Evolutionary conservation across 92 coral and sea anemone genomes (phyloP), one percentile per base, ranked within the genome.

Genomic region (Epizoanthus stellaris): DNA sequence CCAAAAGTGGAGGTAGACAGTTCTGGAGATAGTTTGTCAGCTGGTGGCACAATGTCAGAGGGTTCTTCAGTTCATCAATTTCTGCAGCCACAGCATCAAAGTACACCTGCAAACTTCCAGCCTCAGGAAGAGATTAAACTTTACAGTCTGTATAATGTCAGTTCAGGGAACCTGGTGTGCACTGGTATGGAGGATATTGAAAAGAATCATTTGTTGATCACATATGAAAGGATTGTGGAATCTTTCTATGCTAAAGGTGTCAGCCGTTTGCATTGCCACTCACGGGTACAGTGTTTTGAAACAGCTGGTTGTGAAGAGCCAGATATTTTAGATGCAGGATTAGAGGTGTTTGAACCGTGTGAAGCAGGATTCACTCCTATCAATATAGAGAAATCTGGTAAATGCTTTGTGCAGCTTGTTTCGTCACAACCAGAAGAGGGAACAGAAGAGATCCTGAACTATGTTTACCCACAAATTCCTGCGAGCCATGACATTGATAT

Each of bases 321-420:
- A 0, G 75, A 40, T 21, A 39, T 85, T 64, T 12, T 19, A 13
- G 88, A 85, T 13, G 61, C 57, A 58, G 47, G 47, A 2, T 47
- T 23, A 45, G 82, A 85, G 20, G 57, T n/a, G 16, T 85, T 60
- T 70, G 82, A 85, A 61, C 88, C 82, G 9, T 62, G 69, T 40
- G 88, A 73, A 47, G 61, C 16, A 2, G 88, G 76, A 38, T 60
- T 60, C 43, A 14, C 25, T 21, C 70, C 56, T 38, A 52, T 52
- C 57, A 36, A 40, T 4, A 73, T 85, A 3, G 73, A 73, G 53
- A 85, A 85, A 64, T 56, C 58, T 8, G 72, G 68, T 7, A 43
- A 73, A 69, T 85, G 81, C 71, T 85, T 85, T 64, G 74, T 85
- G 62, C 66, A 69, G 77, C 86, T 57, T 23, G 21, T 69, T 69